Base-by-base conservation (phyloP, 2,797 vertebrate genomes). In the Vespertilio murinus region DNA sequence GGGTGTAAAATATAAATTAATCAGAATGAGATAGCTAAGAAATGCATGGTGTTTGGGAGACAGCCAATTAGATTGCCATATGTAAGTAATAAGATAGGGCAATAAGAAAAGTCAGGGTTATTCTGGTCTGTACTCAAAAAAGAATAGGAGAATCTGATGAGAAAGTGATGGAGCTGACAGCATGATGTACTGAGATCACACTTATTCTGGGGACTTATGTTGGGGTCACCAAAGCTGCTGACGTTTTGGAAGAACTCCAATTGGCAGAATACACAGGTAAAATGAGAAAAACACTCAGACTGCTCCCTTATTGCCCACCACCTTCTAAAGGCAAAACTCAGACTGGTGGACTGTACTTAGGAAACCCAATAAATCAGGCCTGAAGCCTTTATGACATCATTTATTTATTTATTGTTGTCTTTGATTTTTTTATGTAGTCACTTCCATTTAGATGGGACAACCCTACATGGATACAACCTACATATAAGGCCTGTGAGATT, bases 1-100 rank as follows among this genome's bases (percentile, higher is more conserved):
- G 67, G 13, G 86, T 77, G 42, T 94, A 59, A 84, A 91, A 94
- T 91, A 92, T 88, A 94, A 93, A 90, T 96, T 95, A 88, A 91
- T 95, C 80, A 83, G n/a, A 87, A 42, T 65, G 59, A 94, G 81
- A 71, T 88, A 95, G 69, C 69, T 91, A 33, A 91, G 87, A 28
- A 93, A 91, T 90, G 84, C 64, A 23, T 20, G 23, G 28, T 79
- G 59, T 88, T 90, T 1, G 0, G 79, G 56, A 97, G 91, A 94
- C 47, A 95, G 84, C 45, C 74, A 94, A 93, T 81, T 73, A 91
- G 45, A 85, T 80, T 81, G 71, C 49, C 45, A 30, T 90, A 95
- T 93, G 38, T 91, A 93, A 91, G 83, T 83, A 94, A 91, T 47
- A 86, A 71, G 91, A 88, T 10, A 91, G 69, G 73, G 47, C 52